phyloP scores from a whole-genome alignment of 2,113 vertebrate species.

The Atherinomorus stipes region DNA sequence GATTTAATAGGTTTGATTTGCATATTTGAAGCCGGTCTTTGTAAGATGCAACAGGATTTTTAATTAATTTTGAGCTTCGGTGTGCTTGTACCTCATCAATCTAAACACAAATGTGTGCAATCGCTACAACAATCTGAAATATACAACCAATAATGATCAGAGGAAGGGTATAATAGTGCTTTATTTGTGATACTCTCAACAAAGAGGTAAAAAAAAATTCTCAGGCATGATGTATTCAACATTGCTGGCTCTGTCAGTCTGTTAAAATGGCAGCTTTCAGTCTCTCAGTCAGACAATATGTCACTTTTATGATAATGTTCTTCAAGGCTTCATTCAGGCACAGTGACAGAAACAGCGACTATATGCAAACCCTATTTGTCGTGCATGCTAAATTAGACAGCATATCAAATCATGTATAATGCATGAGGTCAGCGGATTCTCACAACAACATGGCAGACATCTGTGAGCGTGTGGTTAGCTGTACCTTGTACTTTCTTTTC shows the following conservation, averaged over 20 bases:
- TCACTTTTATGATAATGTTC: not conserved
- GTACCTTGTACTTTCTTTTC: not conserved
- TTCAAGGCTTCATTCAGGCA: not conserved
- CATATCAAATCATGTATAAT: not conserved
- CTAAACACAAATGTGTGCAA: too few species aligned
- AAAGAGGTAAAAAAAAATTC: too few species aligned
- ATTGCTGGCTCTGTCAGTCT: not conserved
- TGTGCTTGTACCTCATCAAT: not conserved
- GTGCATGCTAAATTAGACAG: not conserved
- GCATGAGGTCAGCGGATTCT: not conserved
- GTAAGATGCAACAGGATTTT: not conserved
- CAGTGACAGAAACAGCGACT: not conserved
- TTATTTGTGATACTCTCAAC: too few species aligned
- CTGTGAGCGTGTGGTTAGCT: not conserved
- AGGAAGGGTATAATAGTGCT: too few species aligned
- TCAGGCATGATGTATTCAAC: too few species aligned
- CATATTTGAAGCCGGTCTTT: not conserved
- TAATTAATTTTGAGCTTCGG: not conserved
- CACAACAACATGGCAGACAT: not conserved
- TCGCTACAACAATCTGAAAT: not conserved
- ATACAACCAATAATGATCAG: not conserved
- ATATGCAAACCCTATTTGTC: not conserved
- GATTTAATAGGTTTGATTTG: not conserved
- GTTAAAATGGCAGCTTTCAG: not conserved
- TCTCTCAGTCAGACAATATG: not conserved